Evolutionary conservation across 2,888 invertebrate species (phyloP), one percentile per base, ranked within the genome.

Genomic region (Lasioglossum calceatum): DNA sequence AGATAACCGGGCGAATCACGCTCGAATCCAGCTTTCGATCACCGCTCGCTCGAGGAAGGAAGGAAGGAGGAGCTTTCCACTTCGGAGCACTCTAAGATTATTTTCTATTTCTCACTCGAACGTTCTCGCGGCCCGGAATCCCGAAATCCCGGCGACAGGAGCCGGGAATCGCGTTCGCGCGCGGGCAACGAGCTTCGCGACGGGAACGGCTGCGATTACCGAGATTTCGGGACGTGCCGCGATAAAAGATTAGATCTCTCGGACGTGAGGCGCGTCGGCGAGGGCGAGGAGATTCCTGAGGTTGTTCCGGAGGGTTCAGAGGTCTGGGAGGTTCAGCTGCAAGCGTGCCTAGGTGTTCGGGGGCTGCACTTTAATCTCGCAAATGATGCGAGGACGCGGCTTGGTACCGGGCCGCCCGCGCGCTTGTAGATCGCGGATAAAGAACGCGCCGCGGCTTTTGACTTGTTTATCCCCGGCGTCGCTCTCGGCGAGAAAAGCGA

Each of bases 191-290:
- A n/a, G 71, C 77, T 74, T 85, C 36, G 76, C 70, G 70, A 39
- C 27, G 44, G 47, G 73, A 71, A 44, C 74, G n/a, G 70, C n/a
- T 16, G 82, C 82, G 85, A 88, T 86, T 87, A 80, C 80, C 87
- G 84, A 79, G 85, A 81, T 84, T 81, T 84, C 76, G 54, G 74
- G 67, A 81, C 76, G 85, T 74, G 86, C 77, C 79, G 7, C 79
- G 88, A 89, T 90, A 88, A 88, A 88, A 90, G 91, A 91, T 91
- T 87, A 88, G 85, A 90, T 84, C 88, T 86, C 73, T 76, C 74
- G 76, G 82, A 84, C 81, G 87, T 76, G 79, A n/a, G n/a, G n/a
- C 42, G 39, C 71, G 42, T 14, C 39, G 42, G 5, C 42, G 71
- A 23, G 39, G n/a, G 73, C 74, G 70, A 73, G 50, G 44, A 27